phyloP scores from a whole-genome alignment of 2,113 vertebrate genomes.

The Oenanthe oenanthe region DNA sequence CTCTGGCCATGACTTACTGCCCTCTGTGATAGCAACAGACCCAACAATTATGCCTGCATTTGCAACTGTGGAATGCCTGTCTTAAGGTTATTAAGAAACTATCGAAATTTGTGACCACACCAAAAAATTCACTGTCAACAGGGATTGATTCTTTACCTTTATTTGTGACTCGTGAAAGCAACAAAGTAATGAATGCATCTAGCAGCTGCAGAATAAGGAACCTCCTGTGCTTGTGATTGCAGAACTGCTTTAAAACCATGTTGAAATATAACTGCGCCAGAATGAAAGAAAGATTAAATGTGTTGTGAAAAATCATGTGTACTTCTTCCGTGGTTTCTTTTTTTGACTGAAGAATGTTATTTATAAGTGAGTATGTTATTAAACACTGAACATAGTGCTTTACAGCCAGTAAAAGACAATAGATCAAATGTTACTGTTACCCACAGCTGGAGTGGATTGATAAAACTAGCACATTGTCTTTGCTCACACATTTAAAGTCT shows the following conservation, averaged over 20 bases:
- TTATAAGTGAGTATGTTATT: constrained; percentile 37
- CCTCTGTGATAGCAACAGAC: neutral
- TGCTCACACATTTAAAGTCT: constrained; percentile 30
- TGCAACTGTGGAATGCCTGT: neutral
- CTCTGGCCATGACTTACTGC: neutral
- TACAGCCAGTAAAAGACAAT: constrained; percentile 58
- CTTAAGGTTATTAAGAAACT: neutral
- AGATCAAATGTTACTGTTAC: constrained; percentile 49
- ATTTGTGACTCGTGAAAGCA: neutral
- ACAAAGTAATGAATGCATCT: neutral
- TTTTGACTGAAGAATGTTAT: constrained; percentile 12
- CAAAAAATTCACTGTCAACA: neutral
- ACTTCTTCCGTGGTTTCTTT: neutral
- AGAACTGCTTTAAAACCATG: constrained; percentile 1
- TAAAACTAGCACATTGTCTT: constrained; percentile 44
- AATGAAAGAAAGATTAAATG: constrained; percentile 23
- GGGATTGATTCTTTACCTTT: neutral
- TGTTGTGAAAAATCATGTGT: neutral
- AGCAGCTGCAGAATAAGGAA: constrained; percentile 3
- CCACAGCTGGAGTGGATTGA: constrained; percentile 43
- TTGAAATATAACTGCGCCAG: constrained; percentile 3
- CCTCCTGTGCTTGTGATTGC: neutral
- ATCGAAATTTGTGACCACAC: neutral
- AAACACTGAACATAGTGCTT: constrained; percentile 24
- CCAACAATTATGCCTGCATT: neutral